A percentile compares a stretch with the other conserved stretches of the same genome.
These are phyloP conservation scores for Solea solea DNA, from an alignment of 2,113 vertebrate genomes.

Conservation along the genomic window DNA sequence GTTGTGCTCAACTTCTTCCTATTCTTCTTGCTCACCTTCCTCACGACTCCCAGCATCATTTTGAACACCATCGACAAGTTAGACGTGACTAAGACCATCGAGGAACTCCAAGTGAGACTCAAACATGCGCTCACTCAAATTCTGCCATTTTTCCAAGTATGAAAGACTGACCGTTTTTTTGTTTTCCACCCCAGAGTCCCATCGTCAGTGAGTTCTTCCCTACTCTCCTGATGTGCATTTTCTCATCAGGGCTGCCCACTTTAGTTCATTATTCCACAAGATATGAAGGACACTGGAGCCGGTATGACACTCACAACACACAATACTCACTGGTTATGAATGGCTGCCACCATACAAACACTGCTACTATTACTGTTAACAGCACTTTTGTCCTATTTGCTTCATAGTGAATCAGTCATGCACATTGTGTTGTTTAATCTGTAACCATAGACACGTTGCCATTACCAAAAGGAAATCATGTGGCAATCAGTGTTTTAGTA, in stretches of 20 bases:
- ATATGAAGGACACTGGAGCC: slow-evolving; percentile 93
- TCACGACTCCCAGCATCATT: slow-evolving; percentile 95
- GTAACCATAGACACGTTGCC: too few species aligned
- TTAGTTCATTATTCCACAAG: slow-evolving; percentile 93
- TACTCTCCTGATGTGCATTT: slow-evolving; percentile 91
- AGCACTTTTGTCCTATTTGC: too few species aligned
- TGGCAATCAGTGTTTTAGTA: too few species aligned
- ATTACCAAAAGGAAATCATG: too few species aligned
- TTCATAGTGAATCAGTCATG: too few species aligned
- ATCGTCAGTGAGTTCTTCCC: slow-evolving; percentile 96
- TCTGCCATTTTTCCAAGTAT: neutral
- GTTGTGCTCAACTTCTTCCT: slow-evolving; percentile 86
- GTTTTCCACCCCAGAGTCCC: slow-evolving; percentile 80
- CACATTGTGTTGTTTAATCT: too few species aligned
- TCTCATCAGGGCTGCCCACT: slow-evolving; percentile 90
- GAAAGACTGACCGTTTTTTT: neutral
- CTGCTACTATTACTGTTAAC: too few species aligned
- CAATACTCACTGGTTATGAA: neutral
- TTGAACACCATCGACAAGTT: slow-evolving; percentile 94
- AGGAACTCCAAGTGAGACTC: slow-evolving; percentile 88
- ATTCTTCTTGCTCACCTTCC: slow-evolving; percentile 91
- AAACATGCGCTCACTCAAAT: neutral
- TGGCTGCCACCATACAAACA: too few species aligned
- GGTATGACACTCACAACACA: slow-evolving; percentile 72
- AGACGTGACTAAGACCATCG: slow-evolving; percentile 93